These are phyloP conservation scores for Rana temporaria DNA, from an alignment of 2,113 vertebrate species.

Conservation along the genomic window DNA sequence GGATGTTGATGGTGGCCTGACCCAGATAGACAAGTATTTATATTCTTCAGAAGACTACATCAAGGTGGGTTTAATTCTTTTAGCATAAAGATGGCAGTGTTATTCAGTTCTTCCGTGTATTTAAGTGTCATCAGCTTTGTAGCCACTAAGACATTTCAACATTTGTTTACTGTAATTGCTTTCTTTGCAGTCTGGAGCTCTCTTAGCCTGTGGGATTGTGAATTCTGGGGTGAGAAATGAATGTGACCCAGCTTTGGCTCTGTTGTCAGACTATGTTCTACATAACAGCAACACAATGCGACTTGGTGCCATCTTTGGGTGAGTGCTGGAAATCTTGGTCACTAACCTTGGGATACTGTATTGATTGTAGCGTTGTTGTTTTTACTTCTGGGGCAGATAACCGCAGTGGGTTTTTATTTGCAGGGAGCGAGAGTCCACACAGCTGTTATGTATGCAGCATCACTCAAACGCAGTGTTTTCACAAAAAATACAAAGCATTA, in stretches of 20 bases:
- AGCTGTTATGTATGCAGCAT: too few relatives aligned
- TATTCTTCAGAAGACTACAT: constrained; percentile 99
- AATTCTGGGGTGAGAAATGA: constrained; percentile 97
- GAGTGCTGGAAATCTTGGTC: constrained; percentile 55
- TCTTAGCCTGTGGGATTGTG: constrained; percentile 95
- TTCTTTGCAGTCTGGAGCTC: constrained; percentile 86
- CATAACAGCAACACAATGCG: constrained; percentile 98
- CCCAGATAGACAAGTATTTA: constrained; percentile 97
- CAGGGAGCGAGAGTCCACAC: too few relatives aligned
- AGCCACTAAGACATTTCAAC: not conserved
- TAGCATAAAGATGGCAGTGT: too few relatives aligned
- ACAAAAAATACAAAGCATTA: too few relatives aligned
- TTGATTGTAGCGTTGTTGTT: too few relatives aligned
- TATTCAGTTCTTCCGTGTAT: too few relatives aligned
- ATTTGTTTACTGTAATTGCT: not conserved
- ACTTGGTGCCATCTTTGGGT: constrained; percentile 98
- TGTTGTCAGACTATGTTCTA: constrained; percentile 95
- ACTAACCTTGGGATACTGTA: too few relatives aligned
- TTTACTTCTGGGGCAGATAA: too few relatives aligned
- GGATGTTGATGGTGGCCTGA: constrained; percentile 97
- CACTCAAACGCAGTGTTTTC: too few relatives aligned
- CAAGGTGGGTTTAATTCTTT: constrained; percentile 77
- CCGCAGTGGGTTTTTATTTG: too few relatives aligned
- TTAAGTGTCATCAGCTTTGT: too few relatives aligned
- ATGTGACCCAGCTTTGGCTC: constrained; percentile 93